Percentiles rank a stretch among this genome's conserved stretches.
phyloP scores from a whole-genome alignment of 2,888 invertebrate genomes.

The Noctua janthe region DNA sequence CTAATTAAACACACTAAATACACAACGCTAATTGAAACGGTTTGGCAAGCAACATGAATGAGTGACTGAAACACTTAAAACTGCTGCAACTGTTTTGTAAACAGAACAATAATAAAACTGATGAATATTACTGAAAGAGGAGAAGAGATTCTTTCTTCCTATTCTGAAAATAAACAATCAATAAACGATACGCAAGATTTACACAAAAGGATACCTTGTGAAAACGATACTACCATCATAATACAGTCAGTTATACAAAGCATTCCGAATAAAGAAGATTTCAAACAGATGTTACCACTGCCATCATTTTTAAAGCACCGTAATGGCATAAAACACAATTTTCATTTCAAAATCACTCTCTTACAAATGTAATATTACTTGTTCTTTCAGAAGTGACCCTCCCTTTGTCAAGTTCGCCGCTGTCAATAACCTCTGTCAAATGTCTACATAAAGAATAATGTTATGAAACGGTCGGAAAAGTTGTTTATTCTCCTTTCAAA shows the following conservation, averaged over 20 bases:
- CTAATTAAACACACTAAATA: too few species aligned
- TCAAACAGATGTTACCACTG: background rate
- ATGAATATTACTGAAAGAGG: background rate
- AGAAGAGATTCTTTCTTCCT: background rate
- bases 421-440: conserved; percentile 43
- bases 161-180: background rate
- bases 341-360: conserved; percentile 6
- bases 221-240: background rate
- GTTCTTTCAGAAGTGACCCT: conserved; percentile 21
- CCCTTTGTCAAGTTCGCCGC: conserved; percentile 21
- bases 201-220: conserved; percentile 6
- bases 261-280: background rate
- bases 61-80: background rate
- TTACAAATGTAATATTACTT: conserved; percentile 17
- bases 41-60: background rate
- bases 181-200: background rate
- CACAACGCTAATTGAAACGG: background rate
- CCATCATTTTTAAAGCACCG: background rate
- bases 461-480: conserved; percentile 4
- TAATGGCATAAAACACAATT: conserved; percentile 10
- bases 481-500: conserved; percentile 6
- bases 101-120: background rate
- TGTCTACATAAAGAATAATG: conserved; percentile 3
- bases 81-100: background rate
- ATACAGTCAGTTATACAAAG: background rate